Percentiles rank a stretch among this genome's conserved stretches.
phyloP scores from a whole-genome alignment of 2,797 vertebrate species.

The Florisuga fusca region DNA sequence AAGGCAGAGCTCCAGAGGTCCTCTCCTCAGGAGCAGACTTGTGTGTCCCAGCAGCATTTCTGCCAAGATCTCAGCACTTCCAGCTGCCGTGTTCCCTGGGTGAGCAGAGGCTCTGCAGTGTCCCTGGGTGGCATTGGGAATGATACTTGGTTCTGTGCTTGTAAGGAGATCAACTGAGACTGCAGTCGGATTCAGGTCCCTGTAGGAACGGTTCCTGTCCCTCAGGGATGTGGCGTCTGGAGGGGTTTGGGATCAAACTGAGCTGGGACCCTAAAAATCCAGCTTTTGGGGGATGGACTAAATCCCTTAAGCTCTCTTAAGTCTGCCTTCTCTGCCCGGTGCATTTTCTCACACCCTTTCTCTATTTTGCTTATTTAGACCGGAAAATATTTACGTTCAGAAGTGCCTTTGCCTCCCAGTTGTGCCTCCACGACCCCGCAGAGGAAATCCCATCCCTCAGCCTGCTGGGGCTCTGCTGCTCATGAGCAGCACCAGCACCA shows the following conservation, averaged over 20 bases:
- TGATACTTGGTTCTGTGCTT: not conserved
- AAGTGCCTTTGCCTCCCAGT: not conserved
- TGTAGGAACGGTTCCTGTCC: rapidly evolving
- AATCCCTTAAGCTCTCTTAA: not conserved
- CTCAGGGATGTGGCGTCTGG: rapidly evolving
- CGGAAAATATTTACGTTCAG: not conserved
- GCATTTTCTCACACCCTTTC: not conserved
- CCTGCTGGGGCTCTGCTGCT: not conserved
- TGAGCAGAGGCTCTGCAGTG: not conserved
- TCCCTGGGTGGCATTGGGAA: rapidly evolving
- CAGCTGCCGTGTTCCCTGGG: not conserved
- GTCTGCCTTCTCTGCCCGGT: not conserved
- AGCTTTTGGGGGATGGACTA: not conserved
- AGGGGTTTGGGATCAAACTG: not conserved
- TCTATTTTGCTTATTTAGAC: not conserved
- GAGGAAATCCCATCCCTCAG: not conserved
- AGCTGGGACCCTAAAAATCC: not conserved
- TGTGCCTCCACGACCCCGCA: not conserved
- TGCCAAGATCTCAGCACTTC: not conserved
- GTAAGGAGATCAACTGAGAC: rapidly evolving
- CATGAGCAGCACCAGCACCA: not conserved
- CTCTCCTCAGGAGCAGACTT: rapidly evolving
- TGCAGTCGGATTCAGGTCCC: rapidly evolving
- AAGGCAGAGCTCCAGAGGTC: not conserved
- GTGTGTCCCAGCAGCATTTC: not conserved